Percentiles rank a stretch among this genome's conserved stretches.
Evolutionary conservation across 2,888 invertebrate species (phyloP).

Genomic region (Cordilura impudica): DNA sequence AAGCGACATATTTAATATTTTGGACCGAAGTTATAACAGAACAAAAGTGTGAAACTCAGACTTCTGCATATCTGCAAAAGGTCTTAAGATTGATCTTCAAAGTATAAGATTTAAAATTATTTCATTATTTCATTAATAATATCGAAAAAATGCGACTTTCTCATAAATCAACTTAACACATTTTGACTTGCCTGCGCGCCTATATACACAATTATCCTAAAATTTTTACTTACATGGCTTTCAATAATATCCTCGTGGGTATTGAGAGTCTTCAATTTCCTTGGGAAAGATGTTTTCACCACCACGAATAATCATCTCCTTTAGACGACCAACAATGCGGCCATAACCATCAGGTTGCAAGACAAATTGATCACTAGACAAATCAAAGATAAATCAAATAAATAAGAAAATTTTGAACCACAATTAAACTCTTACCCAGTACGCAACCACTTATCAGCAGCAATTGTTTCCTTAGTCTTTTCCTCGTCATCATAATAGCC

Average conservation of each 20-base stretch:
- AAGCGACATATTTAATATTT: too few species aligned
- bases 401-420: background rate
- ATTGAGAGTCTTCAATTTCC: constrained; percentile 87
- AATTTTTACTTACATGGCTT: constrained; percentile 81
- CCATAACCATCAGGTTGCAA: constrained; percentile 84
- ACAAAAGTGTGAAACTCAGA: too few species aligned
- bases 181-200: too few species aligned
- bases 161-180: too few species aligned
- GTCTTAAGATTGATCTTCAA: too few species aligned
- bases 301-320: constrained; percentile 88
- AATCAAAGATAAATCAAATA: background rate
- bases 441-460: constrained; percentile 84
- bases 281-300: constrained; percentile 90
- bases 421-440: constrained; percentile 81
- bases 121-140: too few species aligned
- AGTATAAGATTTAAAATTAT: too few species aligned
- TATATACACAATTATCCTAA: too few species aligned
- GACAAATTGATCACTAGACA: constrained; percentile 79
- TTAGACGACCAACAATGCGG: constrained; percentile 83
- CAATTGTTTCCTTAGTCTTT: constrained; percentile 84
- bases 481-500: constrained; percentile 86
- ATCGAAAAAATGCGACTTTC: too few species aligned
- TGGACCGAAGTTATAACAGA: too few species aligned
- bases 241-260: constrained; percentile 84
- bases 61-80: too few species aligned